Base-by-base conservation (phyloP, 1,140 invertebrate genomes). In the Ptiloglossa arizonensis region DNA sequence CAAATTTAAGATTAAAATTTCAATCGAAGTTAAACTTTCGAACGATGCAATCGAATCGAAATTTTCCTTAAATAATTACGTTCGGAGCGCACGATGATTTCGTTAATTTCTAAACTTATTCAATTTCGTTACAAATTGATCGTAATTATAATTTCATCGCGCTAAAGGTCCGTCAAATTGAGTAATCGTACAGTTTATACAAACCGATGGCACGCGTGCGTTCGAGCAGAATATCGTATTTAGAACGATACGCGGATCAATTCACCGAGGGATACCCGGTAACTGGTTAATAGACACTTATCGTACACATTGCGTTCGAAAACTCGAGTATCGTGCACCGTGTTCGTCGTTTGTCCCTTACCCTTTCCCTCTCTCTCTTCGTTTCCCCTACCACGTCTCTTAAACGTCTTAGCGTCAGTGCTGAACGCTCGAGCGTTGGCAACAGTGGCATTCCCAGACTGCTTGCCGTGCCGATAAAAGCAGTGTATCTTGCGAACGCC, bases 401-500 rank as follows among this genome's bases (percentile, higher is more conserved):
- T 44, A 48, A 74, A 84, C 71, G 56, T 80, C 59, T 66, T 27
- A 48, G 59, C 76, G 70, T 83, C 70, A 24, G 38, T 64, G 9
- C 13, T 41, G 41, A 41, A 41, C 41, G 41, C 41, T n/a, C 11
- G 41, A 41, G 11, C 41, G 77, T 67, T 72, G 83, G 70, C 64
- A 79, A 83, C 76, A 66, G 50, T 56, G 56, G 57, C 62, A 83
- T 83, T 70, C 75, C 66, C 80, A 79, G 71, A 78, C 81, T 67
- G 81, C 52, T 67, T 64, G 63, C 46, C 60, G 80, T 59, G 69
- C 75, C 82, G 82, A 83, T 83, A 83, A 83, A 83, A 82, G 80
- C 66, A 57, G 64, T 52, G 80, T 82, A 73, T 78, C 82, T 83
- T 69, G 80, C 44, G 57, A 66, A 67, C 57, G 72, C 71, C 64